Percentiles rank a stretch among this genome's conserved stretches.
These are phyloP conservation scores for Trissolcus basalis DNA, from an alignment of 1,140 invertebrate genomes.

Conservation along the genomic window DNA sequence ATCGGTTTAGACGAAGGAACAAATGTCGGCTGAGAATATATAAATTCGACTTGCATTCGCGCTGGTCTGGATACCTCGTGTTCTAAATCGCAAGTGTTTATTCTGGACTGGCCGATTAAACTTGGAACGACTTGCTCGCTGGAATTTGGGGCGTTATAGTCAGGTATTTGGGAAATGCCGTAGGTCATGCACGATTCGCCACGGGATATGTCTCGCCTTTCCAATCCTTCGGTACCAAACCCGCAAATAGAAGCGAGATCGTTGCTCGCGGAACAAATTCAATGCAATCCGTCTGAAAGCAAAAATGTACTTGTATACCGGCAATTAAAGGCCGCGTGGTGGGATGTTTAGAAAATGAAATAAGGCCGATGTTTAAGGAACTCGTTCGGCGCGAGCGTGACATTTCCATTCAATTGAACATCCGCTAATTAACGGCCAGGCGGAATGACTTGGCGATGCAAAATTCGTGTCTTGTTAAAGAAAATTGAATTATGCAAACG, in stretches of 20 bases:
- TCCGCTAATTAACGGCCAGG: constrained; percentile 47
- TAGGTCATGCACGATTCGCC: constrained; percentile 52
- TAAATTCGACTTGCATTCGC: constrained; percentile 36
- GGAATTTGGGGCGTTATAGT: constrained; percentile 43
- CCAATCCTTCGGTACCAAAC: constrained; percentile 5
- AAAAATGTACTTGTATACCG: too few species aligned
- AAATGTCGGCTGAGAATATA: constrained; percentile 47
- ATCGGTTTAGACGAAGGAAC: constrained; percentile 55
- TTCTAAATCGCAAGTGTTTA: constrained; percentile 19
- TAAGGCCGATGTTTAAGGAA: not conserved
- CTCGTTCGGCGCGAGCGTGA: constrained; percentile 11
- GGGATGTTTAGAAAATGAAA: constrained; percentile 2
- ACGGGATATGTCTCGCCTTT: constrained; percentile 19
- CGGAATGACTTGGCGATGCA: constrained; percentile 37
- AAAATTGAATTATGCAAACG: constrained; percentile 59
- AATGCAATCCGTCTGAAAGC: too few species aligned
- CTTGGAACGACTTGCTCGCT: constrained; percentile 34
- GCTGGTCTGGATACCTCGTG: constrained; percentile 5
- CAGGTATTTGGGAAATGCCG: constrained; percentile 49
- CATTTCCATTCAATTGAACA: constrained; percentile 45
- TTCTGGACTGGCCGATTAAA: constrained; percentile 49
- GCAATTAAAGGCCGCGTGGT: too few species aligned
- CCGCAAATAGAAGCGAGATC: constrained; percentile 22
- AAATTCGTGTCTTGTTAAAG: constrained; percentile 48
- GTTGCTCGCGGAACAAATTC: too few species aligned